Evolutionary conservation across 2,888 invertebrate species (phyloP).

Genomic region (Polietes domitor): DNA sequence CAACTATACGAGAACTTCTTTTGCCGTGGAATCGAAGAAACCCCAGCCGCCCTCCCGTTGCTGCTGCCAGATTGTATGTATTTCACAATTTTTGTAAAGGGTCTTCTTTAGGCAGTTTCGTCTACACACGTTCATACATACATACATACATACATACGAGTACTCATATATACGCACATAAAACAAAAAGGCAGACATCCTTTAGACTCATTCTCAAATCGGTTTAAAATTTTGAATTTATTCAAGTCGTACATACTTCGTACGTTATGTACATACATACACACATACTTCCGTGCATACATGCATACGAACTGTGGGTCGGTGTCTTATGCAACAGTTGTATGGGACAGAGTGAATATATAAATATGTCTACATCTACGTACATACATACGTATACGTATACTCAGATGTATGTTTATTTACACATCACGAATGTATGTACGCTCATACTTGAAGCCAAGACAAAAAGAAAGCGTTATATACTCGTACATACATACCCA

Average conservation of each 20-base stretch:
- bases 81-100: conserved; percentile 35
- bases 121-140: conserved; percentile 42
- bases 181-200: conserved; percentile 14
- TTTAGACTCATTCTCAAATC: conserved; percentile 4
- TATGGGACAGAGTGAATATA: conserved; percentile 72
- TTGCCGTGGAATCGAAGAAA: neutral
- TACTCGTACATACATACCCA: neutral
- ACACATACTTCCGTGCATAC: too few relatives aligned
- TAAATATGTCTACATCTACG: conserved; percentile 38
- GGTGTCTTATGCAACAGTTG: conserved; percentile 76
- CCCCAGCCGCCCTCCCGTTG: neutral
- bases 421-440: conserved; percentile 46
- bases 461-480: conserved; percentile 41
- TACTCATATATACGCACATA: conserved; percentile 17
- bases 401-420: conserved; percentile 41
- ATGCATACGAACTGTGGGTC: conserved; percentile 43
- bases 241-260: conserved; percentile 21
- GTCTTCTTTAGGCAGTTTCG: conserved; percentile 59
- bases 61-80: neutral
- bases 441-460: conserved; percentile 31
- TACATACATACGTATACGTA: conserved; percentile 44
- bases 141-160: neutral
- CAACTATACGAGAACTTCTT: neutral
- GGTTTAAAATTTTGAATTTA: conserved; percentile 41
- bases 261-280: too few relatives aligned